Evolutionary conservation across 2,888 invertebrate genomes (phyloP).

Genomic region (Neelides folsomi): DNA sequence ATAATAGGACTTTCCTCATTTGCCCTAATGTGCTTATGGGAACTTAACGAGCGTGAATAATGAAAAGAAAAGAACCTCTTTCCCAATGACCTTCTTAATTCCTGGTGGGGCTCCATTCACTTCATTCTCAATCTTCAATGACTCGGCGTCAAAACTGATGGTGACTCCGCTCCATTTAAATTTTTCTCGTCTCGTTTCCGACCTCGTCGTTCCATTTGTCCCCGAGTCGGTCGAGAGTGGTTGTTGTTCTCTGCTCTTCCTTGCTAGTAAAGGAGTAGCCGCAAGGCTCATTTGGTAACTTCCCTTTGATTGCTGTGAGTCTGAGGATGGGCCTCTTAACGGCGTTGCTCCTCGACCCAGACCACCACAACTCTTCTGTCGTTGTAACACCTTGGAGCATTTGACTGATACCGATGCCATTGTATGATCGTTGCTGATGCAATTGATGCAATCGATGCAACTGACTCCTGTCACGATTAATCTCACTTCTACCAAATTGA

Average conservation of each 20-base stretch:
- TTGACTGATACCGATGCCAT: too few relatives aligned
- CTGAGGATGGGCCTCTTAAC: conserved; percentile 25
- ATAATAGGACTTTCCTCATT: not conserved
- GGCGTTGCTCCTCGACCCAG: conserved; percentile 14
- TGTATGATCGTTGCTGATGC: too few relatives aligned
- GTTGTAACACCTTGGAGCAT: conserved; percentile 11
- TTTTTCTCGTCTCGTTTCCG: conserved; percentile 25
- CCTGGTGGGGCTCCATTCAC: conserved; percentile 32
- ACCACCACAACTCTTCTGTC: conserved; percentile 30
- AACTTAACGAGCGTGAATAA: too few relatives aligned
- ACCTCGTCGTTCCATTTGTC: conserved; percentile 13
- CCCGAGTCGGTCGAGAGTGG: not conserved
- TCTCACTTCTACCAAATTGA: too few relatives aligned
- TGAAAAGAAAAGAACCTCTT: conserved; percentile 24
- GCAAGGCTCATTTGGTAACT: conserved; percentile 8
- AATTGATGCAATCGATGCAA: too few relatives aligned
- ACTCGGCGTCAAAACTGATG: conserved; percentile 33
- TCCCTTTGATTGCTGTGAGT: conserved; percentile 24
- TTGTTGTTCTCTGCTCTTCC: conserved; percentile 8
- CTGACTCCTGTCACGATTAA: too few relatives aligned
- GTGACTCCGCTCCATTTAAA: conserved; percentile 33
- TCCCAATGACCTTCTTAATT: conserved; percentile 31
- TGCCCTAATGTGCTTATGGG: not conserved
- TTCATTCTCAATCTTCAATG: conserved; percentile 33
- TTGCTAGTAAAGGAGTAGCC: conserved; percentile 17